A percentile compares a stretch with the other conserved stretches of the same genome.
These are phyloP conservation scores for Pandion haliaetus DNA, from an alignment of 2,113 vertebrate genomes.

Conservation along the genomic window DNA sequence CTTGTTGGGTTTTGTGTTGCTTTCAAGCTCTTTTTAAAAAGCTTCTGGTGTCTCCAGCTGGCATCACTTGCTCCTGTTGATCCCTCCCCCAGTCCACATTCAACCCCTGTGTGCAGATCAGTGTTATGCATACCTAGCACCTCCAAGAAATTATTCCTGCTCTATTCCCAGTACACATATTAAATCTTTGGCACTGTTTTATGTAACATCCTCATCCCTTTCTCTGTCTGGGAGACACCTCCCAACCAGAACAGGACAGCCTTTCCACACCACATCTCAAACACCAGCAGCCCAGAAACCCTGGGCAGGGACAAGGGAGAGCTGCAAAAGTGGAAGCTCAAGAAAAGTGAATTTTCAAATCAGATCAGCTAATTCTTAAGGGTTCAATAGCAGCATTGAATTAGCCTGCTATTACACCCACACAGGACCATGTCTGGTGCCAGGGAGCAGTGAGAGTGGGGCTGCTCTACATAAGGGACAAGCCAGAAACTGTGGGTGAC, in stretches of 20 bases:
- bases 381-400: not conserved
- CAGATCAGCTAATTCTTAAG: not conserved
- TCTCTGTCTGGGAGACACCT: not conserved
- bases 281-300: not conserved
- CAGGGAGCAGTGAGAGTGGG: fast-evolving
- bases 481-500: not conserved
- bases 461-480: not conserved
- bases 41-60: slow-evolving; percentile 32
- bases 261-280: not conserved
- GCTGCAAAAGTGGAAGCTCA: not conserved
- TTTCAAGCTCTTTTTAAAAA: slow-evolving; percentile 38
- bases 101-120: not conserved
- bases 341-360: not conserved
- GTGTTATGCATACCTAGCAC: not conserved
- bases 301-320: not conserved
- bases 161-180: not conserved
- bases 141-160: not conserved
- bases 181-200: not conserved
- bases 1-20: not conserved
- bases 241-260: not conserved
- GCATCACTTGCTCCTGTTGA: not conserved
- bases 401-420: not conserved
- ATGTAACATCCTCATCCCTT: not conserved
- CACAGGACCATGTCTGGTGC: not conserved
- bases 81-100: not conserved